Evolutionary conservation across 2,888 invertebrate genomes (phyloP).

Genomic region (Cheilosia grossa): DNA sequence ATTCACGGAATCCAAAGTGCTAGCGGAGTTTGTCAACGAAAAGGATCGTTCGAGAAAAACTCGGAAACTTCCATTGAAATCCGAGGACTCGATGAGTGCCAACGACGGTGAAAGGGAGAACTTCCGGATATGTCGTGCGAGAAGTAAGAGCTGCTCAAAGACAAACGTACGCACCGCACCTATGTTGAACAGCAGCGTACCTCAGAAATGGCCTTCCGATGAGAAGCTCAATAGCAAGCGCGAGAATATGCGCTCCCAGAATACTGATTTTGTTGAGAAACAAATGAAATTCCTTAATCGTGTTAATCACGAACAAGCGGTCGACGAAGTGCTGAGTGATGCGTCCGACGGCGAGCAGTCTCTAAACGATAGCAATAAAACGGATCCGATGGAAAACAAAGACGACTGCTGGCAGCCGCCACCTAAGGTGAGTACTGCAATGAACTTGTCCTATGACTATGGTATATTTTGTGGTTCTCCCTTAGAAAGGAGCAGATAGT

Average conservation of each 20-base stretch:
- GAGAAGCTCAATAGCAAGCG: conserved; percentile 76
- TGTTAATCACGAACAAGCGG: conserved; percentile 79
- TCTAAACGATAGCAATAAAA: conserved; percentile 66
- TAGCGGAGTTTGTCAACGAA: conserved; percentile 85
- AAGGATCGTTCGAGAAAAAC: conserved; percentile 75
- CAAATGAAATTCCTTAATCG: conserved; percentile 86
- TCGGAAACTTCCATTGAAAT: conserved; percentile 65
- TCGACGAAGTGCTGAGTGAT: conserved; percentile 43
- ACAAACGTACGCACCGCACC: conserved; percentile 14
- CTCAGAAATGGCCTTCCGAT: conserved; percentile 77
- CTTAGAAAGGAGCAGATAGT: conserved; percentile 86
- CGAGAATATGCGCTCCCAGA: conserved; percentile 86
- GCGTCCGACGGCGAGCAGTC: conserved; percentile 79
- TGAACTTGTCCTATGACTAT: neutral
- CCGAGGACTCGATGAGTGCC: conserved; percentile 23
- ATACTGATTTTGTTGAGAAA: conserved; percentile 86
- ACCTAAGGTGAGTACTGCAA: conserved; percentile 77
- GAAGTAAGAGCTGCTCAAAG: conserved; percentile 79
- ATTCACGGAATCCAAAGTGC: conserved; percentile 88
- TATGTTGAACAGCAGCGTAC: conserved; percentile 25
- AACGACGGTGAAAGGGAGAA: conserved; percentile 33
- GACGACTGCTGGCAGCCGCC: conserved; percentile 78
- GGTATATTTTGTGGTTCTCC: conserved; percentile 45
- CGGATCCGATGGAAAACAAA: conserved; percentile 74
- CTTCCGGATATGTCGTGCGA: conserved; percentile 76